Evolutionary conservation across 92 coral and sea anemone genomes (phyloP).

Genomic region (Scolanthus callimorphus): DNA sequence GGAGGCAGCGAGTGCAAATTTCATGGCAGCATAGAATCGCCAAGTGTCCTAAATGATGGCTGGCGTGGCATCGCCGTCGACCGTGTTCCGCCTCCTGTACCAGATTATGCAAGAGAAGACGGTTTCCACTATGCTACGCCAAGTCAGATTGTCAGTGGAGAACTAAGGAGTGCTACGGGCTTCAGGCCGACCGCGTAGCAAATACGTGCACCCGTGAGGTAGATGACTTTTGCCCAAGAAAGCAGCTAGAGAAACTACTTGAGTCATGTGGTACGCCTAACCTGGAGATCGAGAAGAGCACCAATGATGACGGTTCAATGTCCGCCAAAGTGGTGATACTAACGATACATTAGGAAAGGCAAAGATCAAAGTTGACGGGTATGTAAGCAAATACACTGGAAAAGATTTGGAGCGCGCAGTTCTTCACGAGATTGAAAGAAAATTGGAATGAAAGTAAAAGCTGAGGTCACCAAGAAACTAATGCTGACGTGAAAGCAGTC

Average conservation of each 20-base stretch:
- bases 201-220: constrained; percentile 9
- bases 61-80: constrained; percentile 29
- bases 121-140: constrained; percentile 35
- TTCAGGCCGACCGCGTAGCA: constrained; percentile 19
- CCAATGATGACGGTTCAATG: constrained; percentile 14
- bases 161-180: constrained; percentile 31
- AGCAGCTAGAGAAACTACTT: constrained; percentile 36
- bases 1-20: constrained; percentile 6
- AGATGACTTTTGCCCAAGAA: constrained; percentile 36
- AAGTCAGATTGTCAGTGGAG: constrained; percentile 15
- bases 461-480: constrained; percentile 19
- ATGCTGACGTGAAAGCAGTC: constrained; percentile 27
- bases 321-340: constrained; percentile 13
- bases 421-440: constrained; percentile 5
- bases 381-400: constrained; percentile 14
- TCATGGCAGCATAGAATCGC: constrained; percentile 1
- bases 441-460: constrained; percentile 14
- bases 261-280: constrained; percentile 28
- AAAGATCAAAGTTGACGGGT: constrained; percentile 14
- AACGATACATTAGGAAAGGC: constrained; percentile 24
- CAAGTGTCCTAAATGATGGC: constrained; percentile 6
- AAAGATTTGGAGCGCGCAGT: constrained; percentile 17
- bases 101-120: constrained; percentile 34
- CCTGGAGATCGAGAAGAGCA: constrained; percentile 13
- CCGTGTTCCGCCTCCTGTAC: constrained; percentile 49